A percentile compares a stretch with the other conserved stretches of the same genome.
Conservation (phyloP, 2,888 invertebrate species). For the Drosophila nr. perissopoda region DNA sequence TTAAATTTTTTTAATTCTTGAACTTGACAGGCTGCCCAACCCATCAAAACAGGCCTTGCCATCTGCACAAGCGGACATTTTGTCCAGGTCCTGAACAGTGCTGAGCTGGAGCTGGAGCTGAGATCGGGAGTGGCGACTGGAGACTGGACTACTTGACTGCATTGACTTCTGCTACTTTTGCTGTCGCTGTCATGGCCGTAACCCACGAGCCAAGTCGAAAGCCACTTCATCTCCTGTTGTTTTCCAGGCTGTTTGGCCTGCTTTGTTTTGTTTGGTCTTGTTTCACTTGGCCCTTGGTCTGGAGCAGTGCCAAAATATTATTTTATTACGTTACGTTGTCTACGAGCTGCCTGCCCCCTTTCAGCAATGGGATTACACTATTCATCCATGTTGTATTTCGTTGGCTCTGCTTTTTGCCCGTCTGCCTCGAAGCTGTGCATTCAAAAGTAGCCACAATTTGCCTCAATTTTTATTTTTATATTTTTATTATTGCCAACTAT, state of each 20-base stretch:
- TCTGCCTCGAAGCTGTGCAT: conserved; percentile 39
- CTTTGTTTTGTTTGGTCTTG: conserved; percentile 31
- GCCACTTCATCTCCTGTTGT: conserved; percentile 58
- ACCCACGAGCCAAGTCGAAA: conserved; percentile 46
- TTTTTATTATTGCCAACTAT: conserved; percentile 24
- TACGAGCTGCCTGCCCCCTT: conserved; percentile 20
- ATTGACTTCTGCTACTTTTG: conserved; percentile 62
- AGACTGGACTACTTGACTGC: conserved; percentile 51
- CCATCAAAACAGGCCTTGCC: conserved; percentile 27
- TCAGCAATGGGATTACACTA: conserved; percentile 56
- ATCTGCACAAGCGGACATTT: conserved; percentile 38
- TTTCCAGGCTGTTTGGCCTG: conserved; percentile 37
- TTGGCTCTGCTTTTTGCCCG: conserved; percentile 26
- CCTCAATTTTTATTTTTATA: conserved; percentile 23
- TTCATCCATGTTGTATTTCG: conserved; percentile 31
- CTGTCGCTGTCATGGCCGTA: conserved; percentile 55
- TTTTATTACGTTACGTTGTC: conserved; percentile 69
- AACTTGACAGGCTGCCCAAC: conserved; percentile 67
- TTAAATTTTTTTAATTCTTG: conserved; percentile 75
- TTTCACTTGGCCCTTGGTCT: conserved; percentile 32
- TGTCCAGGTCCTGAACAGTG: conserved; percentile 19
- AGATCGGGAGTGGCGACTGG: background rate
- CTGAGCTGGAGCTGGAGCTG: background rate
- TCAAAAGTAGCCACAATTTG: conserved; percentile 64
- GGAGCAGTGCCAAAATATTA: conserved; percentile 68